Percentiles rank a stretch among this genome's conserved stretches.
Evolutionary conservation across 2,888 invertebrate species (phyloP).

Genomic region (Sepioteuthis lessoniana): DNA sequence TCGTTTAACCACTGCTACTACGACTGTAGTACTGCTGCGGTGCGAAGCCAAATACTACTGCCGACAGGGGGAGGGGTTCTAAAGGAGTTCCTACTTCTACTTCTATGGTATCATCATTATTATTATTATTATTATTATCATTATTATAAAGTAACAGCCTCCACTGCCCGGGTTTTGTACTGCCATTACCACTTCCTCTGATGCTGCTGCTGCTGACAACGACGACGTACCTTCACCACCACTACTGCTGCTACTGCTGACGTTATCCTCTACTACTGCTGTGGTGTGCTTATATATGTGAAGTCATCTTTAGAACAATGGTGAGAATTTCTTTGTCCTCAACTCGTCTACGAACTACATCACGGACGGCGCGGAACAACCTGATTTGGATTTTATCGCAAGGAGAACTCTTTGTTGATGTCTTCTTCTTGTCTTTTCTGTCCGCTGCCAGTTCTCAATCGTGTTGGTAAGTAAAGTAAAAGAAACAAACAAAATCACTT

Average conservation of each 20-base stretch:
- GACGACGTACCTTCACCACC: background rate
- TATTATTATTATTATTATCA: background rate
- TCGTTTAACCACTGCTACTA: background rate
- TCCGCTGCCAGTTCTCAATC: background rate
- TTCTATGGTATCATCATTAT: background rate
- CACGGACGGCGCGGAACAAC: constrained; percentile 4
- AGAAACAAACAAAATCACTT: background rate
- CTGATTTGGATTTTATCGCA: constrained; percentile 43
- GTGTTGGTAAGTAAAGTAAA: background rate
- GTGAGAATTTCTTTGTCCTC: constrained; percentile 47
- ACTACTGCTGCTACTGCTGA: constrained; percentile 40
- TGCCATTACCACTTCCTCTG: background rate
- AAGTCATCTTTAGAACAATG: constrained; percentile 44
- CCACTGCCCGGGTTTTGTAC: background rate
- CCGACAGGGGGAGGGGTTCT: background rate
- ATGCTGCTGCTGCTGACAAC: background rate
- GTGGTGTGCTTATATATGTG: constrained; percentile 45
- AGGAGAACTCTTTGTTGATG: background rate
- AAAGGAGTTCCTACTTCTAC: constrained; percentile 17
- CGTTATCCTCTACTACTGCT: constrained; percentile 37
- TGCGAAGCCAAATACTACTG: constrained; percentile 8
- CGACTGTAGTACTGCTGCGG: background rate
- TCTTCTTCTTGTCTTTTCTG: constrained; percentile 34
- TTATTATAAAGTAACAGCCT: constrained; percentile 33
- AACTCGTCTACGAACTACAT: constrained; percentile 36